Base-by-base conservation (phyloP, 2,797 vertebrate genomes). In the Hipposideros larvatus region DNA sequence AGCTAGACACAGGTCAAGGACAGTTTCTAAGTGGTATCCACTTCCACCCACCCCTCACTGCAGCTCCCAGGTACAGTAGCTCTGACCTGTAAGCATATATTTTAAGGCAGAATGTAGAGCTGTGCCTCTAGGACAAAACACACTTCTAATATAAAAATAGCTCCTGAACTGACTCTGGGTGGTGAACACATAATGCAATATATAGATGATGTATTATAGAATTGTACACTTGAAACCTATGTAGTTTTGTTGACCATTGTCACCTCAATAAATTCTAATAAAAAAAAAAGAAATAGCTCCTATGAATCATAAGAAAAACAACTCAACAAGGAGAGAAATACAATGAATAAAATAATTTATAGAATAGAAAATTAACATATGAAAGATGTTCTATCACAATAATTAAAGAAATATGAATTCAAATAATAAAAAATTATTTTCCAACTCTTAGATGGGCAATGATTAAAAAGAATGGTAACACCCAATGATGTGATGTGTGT, bases 401-500 rank as follows among this genome's bases (percentile, higher is more conserved):
- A 88, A 88, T 28, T 51, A 46, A 91, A 84, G 70, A 93, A 78
- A 61, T 10, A 78, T 8, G 18, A 84, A 51, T 85, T 94, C 73
- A 61, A 92, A 74, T 9, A 80, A 48, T 34, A 71, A 89, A 73
- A 78, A 53, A 31, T 7, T 6, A 18, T 34, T 82, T 86, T 43
- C 68, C 8, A 73, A 22, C 74, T 79, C 5, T 66, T 37, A 87
- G 68, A 78, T 83, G 78, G 87, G 4, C 21, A 37, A 37, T 5
- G 63, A 70, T 78, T 61, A 18, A 65, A 91, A 83, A 89, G n/a
- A 78, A 37, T 43, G 19, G 28, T 31, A 70, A 84, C 24, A 41
- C 5, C 16, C 5, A 28, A 61, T 0, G 43, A 43, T 88, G 41
- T 43, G 66, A 43, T 28, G 11, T 9, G 28, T 31, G 31, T 1